Percentiles rank a stretch among this genome's conserved stretches.
phyloP scores from a whole-genome alignment of 2,113 vertebrate species.

The Oenanthe melanoleuca region DNA sequence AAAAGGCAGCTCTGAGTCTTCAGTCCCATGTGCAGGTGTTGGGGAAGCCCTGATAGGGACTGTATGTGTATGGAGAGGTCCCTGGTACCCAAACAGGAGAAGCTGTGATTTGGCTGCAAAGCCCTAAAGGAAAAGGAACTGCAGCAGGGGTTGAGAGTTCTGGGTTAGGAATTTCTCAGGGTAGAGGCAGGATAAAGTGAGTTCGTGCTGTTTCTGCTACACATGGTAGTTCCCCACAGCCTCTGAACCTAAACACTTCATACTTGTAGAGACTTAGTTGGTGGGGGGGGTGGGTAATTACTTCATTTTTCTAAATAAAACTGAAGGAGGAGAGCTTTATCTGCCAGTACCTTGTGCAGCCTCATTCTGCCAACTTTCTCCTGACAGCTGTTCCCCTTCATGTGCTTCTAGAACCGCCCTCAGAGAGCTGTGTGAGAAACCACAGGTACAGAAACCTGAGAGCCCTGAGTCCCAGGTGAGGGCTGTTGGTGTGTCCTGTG shows the following conservation, averaged over 20 bases:
- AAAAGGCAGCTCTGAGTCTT: neutral
- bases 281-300: accelerated
- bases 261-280: neutral
- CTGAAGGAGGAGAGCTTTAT: neutral
- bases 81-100: neutral
- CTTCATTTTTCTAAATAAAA: neutral
- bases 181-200: neutral
- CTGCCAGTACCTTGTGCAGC: accelerated
- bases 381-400: neutral
- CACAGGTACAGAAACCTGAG: neutral
- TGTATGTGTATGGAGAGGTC: neutral
- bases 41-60: accelerated
- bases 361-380: neutral
- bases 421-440: neutral
- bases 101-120: neutral
- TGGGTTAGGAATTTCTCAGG: neutral
- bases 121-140: neutral
- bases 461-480: neutral
- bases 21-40: no score
- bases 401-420: neutral
- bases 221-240: neutral
- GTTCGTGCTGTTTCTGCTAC: neutral
- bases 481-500: neutral
- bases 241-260: neutral
- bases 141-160: neutral